A percentile compares a stretch with the other conserved stretches of the same genome.
Conservation (phyloP, 1,140 invertebrate species). For the Anoplolepis gracilipes region DNA sequence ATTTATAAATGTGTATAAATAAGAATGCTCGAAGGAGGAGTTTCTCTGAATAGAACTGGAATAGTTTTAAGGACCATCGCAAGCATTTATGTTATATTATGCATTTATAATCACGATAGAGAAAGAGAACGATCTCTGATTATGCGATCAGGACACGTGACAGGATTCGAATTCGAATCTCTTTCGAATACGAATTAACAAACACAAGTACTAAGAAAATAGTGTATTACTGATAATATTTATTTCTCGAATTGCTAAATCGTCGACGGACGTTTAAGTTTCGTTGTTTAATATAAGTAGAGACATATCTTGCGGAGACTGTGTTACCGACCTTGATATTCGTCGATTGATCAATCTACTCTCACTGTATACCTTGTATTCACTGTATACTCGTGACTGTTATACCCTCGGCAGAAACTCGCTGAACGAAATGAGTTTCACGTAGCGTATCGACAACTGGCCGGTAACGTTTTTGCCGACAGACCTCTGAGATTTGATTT, state of each 20-base stretch:
- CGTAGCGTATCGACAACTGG: conserved; percentile 16
- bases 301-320: conserved; percentile 28
- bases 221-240: not conserved
- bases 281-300: conserved; percentile 24
- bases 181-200: not conserved
- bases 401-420: conserved; percentile 13
- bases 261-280: conserved; percentile 8
- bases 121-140: not conserved
- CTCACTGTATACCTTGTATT: conserved; percentile 24
- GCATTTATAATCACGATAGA: not conserved
- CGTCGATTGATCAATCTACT: conserved; percentile 7
- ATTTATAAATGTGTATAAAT: conserved; percentile 34
- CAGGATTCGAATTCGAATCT: not conserved
- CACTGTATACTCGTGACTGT: conserved; percentile 21
- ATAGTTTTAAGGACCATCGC: conserved; percentile 26
- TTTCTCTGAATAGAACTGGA: conserved; percentile 22
- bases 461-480: conserved; percentile 18
- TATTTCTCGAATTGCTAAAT: conserved; percentile 17
- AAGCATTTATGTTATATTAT: not conserved
- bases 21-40: not conserved
- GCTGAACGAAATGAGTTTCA: not conserved
- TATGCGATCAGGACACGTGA: not conserved
- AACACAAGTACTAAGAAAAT: not conserved
- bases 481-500: not conserved
- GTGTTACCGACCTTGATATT: conserved; percentile 20